phyloP scores from a whole-genome alignment of 2,888 invertebrate genomes.

The Melinaea menophilus region DNA sequence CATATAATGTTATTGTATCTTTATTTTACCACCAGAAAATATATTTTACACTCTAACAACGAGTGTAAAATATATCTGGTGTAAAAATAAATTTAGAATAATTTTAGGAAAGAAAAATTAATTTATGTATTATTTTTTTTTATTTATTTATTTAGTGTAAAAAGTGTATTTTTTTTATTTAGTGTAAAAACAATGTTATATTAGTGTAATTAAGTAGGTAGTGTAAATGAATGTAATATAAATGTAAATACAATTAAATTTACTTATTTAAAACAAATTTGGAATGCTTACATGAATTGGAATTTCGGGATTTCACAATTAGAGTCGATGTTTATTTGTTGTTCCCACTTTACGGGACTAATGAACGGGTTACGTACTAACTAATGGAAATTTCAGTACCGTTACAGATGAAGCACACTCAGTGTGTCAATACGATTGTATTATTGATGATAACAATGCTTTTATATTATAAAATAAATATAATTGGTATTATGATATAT shows the following conservation, averaged over 20 bases:
- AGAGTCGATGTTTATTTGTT: slow-evolving; percentile 34
- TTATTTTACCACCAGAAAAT: background rate
- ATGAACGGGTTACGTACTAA: slow-evolving; percentile 35
- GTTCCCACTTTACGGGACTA: slow-evolving; percentile 34
- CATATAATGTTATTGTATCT: slow-evolving; percentile 9
- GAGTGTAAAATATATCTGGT: background rate
- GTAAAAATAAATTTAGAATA: too few relatives aligned
- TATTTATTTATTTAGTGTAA: too few relatives aligned
- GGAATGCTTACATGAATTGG: slow-evolving; percentile 20
- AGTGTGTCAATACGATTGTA: slow-evolving; percentile 9
- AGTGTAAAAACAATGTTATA: too few relatives aligned
- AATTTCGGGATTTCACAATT: slow-evolving; percentile 29
- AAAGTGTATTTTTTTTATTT: too few relatives aligned
- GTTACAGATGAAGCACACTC: slow-evolving; percentile 20
- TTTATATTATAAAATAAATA: background rate
- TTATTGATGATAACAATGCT: background rate
- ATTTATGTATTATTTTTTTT: too few relatives aligned
- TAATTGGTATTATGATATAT: slow-evolving; percentile 1
- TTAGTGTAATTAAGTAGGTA: too few relatives aligned
- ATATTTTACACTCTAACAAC: background rate
- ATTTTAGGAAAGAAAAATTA: too few relatives aligned
- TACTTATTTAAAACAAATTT: slow-evolving; percentile 3
- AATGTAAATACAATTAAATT: background rate
- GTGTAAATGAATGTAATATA: too few relatives aligned
- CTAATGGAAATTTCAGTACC: slow-evolving; percentile 34